phyloP scores from a whole-genome alignment of 2,888 invertebrate genomes.

The Xestobium rufovillosum region DNA sequence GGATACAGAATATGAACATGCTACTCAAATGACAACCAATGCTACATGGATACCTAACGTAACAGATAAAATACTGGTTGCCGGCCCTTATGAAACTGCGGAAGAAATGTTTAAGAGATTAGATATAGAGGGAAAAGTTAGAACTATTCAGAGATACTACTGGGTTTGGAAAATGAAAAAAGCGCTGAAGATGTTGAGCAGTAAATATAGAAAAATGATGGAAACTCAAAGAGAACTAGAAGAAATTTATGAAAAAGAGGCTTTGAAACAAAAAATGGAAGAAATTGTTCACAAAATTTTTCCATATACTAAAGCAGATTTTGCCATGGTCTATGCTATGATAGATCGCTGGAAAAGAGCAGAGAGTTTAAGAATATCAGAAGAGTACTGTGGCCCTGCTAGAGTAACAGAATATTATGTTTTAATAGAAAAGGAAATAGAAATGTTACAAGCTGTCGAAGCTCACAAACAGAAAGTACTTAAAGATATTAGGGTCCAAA shows the following conservation, averaged over 20 bases:
- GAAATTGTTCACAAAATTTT: constrained; percentile 61
- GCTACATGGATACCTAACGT: constrained; percentile 55
- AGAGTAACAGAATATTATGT: constrained; percentile 63
- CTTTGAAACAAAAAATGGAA: constrained; percentile 42
- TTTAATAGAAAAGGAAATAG: constrained; percentile 66
- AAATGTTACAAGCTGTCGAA: constrained; percentile 61
- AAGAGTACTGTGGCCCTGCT: constrained; percentile 57
- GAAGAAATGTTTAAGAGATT: constrained; percentile 53
- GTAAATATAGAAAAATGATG: constrained; percentile 47
- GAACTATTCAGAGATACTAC: constrained; percentile 60
- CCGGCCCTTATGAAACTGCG: constrained; percentile 58
- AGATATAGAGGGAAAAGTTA: constrained; percentile 45
- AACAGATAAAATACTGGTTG: constrained; percentile 53
- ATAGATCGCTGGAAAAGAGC: constrained; percentile 61
- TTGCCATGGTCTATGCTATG: constrained; percentile 64
- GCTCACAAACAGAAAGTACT: constrained; percentile 55
- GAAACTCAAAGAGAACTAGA: constrained; percentile 48
- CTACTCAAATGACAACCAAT: constrained; percentile 54
- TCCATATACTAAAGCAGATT: constrained; percentile 64
- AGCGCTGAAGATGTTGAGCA: constrained; percentile 45
- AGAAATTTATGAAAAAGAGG: constrained; percentile 45
- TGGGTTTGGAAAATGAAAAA: constrained; percentile 51
- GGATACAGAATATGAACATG: constrained; percentile 49
- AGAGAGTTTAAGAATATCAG: constrained; percentile 56
- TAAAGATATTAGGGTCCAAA: constrained; percentile 52